Evolutionary conservation across 2,797 vertebrate genomes (phyloP).

Genomic region (Sebastes alutus): DNA sequence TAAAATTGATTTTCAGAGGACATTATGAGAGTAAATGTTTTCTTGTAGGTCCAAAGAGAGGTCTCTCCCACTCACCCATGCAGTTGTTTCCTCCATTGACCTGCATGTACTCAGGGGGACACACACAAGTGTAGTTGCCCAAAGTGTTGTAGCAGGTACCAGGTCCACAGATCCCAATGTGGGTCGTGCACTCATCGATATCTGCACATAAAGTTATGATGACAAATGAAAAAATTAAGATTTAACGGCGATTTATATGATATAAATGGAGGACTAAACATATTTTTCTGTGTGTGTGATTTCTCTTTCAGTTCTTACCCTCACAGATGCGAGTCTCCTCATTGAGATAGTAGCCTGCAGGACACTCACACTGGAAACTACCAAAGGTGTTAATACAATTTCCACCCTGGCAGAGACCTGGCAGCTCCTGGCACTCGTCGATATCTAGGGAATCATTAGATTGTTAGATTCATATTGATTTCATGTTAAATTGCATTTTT

Average conservation of each 20-base stretch:
- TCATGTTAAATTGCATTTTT: background rate
- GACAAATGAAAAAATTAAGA: background rate
- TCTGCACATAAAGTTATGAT: conserved; percentile 74
- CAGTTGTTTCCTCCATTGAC: conserved; percentile 94
- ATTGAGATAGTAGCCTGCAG: conserved; percentile 91
- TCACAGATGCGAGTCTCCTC: conserved; percentile 92
- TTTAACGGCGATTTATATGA: background rate
- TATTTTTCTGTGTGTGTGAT: background rate
- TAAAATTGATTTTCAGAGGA: background rate
- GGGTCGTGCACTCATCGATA: conserved; percentile 90
- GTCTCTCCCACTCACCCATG: conserved; percentile 84
- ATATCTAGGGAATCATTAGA: conserved; percentile 83
- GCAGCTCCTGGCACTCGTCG: conserved; percentile 94
- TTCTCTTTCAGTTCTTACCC: conserved; percentile 76
- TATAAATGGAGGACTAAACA: background rate
- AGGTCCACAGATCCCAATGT: conserved; percentile 91
- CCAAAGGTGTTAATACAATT: conserved; percentile 95
- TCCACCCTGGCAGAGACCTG: conserved; percentile 93
- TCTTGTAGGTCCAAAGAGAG: background rate
- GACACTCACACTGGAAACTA: conserved; percentile 95
- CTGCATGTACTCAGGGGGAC: conserved; percentile 94
- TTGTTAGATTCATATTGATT: background rate
- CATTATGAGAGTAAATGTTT: background rate
- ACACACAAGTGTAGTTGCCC: conserved; percentile 95
- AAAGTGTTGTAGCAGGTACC: conserved; percentile 95